phyloP scores from a whole-genome alignment of 2,888 invertebrate genomes.

The Drosophila pseudotakahashii region DNA sequence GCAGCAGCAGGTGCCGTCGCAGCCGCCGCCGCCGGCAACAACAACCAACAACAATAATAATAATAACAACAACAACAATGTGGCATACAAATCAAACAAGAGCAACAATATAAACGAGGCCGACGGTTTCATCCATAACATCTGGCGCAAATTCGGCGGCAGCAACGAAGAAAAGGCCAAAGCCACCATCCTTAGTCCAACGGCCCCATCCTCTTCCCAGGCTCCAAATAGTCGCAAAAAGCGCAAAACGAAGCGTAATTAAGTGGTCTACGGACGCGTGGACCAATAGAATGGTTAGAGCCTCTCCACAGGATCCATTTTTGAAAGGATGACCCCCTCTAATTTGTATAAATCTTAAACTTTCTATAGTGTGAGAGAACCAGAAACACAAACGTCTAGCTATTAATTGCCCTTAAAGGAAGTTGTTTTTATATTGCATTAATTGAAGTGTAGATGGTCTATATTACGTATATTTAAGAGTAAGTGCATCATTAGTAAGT shows the following conservation, averaged over 20 bases:
- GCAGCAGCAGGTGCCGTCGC: constrained; percentile 40
- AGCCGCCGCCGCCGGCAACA: constrained; percentile 34
- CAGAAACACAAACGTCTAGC: constrained; percentile 46
- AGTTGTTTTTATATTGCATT: constrained; percentile 68
- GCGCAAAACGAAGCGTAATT: constrained; percentile 78
- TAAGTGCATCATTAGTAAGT: constrained; percentile 59
- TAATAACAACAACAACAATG: constrained; percentile 62
- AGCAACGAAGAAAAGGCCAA: constrained; percentile 29
- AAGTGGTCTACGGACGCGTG: constrained; percentile 37
- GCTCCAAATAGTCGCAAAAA: constrained; percentile 73
- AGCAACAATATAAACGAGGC: constrained; percentile 45
- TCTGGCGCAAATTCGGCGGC: constrained; percentile 66
- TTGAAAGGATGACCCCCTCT: constrained; percentile 43
- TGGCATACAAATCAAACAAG: constrained; percentile 53
- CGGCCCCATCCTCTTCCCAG: constrained; percentile 30
- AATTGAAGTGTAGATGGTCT: constrained; percentile 50
- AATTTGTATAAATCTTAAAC: constrained; percentile 63
- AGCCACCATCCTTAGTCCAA: constrained; percentile 12
- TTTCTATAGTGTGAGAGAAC: constrained; percentile 27
- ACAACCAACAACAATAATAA: constrained; percentile 64
- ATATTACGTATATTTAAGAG: constrained; percentile 54
- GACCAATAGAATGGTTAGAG: constrained; percentile 10
- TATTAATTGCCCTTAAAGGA: constrained; percentile 61
- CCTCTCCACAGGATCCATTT: constrained; percentile 21
- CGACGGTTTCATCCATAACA: constrained; percentile 54